These are phyloP conservation scores for Falco rusticolus DNA, from an alignment of 2,797 vertebrate genomes.

Conservation along the genomic window DNA sequence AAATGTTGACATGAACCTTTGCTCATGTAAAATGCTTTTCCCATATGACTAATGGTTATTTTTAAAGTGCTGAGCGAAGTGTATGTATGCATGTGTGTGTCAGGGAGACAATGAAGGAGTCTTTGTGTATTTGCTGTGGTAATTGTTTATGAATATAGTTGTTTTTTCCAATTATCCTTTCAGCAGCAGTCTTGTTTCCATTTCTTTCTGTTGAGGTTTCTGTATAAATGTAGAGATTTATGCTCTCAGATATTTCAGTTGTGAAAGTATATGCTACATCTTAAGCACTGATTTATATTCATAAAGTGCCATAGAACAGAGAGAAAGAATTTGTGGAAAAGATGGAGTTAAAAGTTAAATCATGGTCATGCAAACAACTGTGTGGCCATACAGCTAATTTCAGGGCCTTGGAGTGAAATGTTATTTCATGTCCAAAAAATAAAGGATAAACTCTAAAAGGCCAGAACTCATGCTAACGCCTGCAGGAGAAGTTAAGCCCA, in stretches of 20 bases:
- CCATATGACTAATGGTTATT: constrained; percentile 35
- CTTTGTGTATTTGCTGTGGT: constrained; percentile 26
- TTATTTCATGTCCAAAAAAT: not conserved
- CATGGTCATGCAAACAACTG: not conserved
- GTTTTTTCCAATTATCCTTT: constrained; percentile 36
- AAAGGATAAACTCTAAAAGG: not conserved
- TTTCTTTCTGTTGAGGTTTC: not conserved
- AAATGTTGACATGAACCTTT: constrained; percentile 1
- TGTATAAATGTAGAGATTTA: not conserved
- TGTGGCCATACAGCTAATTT: not conserved
- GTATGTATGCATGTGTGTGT: not conserved
- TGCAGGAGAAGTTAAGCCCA: not conserved
- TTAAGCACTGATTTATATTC: not conserved
- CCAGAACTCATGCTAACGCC: not conserved
- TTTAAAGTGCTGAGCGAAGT: constrained; percentile 15
- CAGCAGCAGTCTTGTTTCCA: not conserved
- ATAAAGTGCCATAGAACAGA: not conserved
- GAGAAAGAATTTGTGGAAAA: not conserved
- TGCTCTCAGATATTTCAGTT: not conserved
- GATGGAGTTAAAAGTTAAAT: not conserved
- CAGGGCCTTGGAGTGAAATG: not conserved
- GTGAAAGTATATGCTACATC: not conserved
- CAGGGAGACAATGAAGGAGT: constrained; percentile 5
- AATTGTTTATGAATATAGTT: constrained; percentile 36
- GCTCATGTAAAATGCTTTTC: constrained; percentile 19